Conservation (phyloP, 2,888 invertebrate genomes). For the Arrhopalites spinosus region DNA sequence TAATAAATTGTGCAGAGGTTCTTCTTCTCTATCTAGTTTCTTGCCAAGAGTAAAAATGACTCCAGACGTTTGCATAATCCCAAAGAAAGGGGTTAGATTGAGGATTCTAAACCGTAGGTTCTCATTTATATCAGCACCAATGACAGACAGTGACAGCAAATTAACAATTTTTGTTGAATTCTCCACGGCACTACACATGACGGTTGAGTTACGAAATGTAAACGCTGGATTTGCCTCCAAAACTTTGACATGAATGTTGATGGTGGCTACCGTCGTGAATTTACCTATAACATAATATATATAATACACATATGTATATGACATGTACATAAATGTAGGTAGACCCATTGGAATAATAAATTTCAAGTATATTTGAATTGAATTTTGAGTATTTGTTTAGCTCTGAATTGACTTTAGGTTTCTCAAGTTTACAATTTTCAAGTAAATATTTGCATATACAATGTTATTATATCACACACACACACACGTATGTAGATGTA, state of each 20-base stretch:
- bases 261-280: constrained; percentile 73
- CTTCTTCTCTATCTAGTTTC: constrained; percentile 83
- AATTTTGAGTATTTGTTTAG: no score
- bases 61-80: constrained; percentile 86
- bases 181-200: constrained; percentile 80
- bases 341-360: no score
- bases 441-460: no score
- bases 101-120: constrained; percentile 83
- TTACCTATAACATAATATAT: no score
- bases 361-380: no score
- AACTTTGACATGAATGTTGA: constrained; percentile 71
- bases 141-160: constrained; percentile 83
- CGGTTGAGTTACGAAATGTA: constrained; percentile 77
- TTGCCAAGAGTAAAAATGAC: constrained; percentile 82
- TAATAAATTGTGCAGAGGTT: constrained; percentile 80
- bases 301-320: no score
- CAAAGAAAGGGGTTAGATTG: constrained; percentile 84
- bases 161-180: constrained; percentile 82
- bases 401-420: no score
- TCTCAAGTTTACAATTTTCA: no score
- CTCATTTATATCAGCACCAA: constrained; percentile 84
- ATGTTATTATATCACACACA: no score
- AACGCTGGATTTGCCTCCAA: constrained; percentile 74
- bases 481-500: no score
- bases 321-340: no score